A percentile compares a stretch with the other conserved stretches of the same genome.
Evolutionary conservation across 2,797 vertebrate species (phyloP).

Genomic region (Dromococcyx pavoninus): DNA sequence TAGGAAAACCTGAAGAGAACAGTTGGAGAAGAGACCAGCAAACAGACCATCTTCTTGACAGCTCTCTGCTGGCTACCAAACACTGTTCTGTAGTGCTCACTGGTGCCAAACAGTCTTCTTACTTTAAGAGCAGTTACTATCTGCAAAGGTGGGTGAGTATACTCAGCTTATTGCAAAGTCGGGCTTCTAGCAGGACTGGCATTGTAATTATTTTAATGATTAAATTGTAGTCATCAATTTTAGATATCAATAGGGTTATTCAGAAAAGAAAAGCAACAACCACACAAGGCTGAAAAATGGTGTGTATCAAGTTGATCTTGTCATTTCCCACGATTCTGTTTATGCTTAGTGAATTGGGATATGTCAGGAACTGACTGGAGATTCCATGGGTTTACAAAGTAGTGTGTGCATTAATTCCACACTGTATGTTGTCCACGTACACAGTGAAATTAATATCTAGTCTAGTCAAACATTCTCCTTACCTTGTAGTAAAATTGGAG

Average conservation of each 20-base stretch:
- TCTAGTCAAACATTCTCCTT: background rate
- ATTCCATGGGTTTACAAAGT: background rate
- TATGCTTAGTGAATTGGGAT: background rate
- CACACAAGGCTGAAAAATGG: background rate
- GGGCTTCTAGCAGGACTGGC: background rate
- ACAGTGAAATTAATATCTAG: background rate
- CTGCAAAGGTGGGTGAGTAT: background rate
- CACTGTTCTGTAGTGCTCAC: background rate
- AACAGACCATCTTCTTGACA: background rate
- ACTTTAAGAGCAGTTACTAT: background rate
- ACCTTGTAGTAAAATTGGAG: background rate
- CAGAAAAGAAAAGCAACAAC: background rate
- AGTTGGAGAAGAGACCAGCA: background rate
- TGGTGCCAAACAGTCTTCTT: background rate
- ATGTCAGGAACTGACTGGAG: background rate
- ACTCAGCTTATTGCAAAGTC: background rate
- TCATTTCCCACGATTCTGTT: background rate
- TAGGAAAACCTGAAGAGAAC: background rate
- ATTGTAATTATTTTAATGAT: background rate
- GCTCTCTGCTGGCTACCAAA: background rate
- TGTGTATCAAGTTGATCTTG: background rate
- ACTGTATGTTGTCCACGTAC: fast-evolving
- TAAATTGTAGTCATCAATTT: background rate
- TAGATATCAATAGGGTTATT: background rate
- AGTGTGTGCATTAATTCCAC: background rate